These are phyloP conservation scores for Nasonia longicornis DNA, from an alignment of 1,140 invertebrate genomes.

Conservation along the genomic window DNA sequence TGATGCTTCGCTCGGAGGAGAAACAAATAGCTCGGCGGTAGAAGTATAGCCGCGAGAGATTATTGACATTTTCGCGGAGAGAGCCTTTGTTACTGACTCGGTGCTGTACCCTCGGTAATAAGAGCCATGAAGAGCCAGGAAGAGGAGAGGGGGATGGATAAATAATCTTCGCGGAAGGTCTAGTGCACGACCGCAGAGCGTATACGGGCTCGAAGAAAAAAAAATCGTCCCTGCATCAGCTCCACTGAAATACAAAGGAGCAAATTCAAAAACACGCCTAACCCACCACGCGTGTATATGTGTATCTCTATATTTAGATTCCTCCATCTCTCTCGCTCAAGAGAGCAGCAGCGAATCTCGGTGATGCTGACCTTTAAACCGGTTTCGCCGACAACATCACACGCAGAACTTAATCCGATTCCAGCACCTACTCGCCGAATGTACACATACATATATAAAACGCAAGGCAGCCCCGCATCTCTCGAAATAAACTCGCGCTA, in stretches of 20 bases:
- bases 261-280: too few relatives aligned
- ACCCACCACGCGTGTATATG: too few relatives aligned
- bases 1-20: too few relatives aligned
- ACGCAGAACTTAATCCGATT: not conserved
- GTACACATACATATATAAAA: not conserved
- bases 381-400: not conserved
- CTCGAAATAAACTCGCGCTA: not conserved
- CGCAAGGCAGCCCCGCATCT: not conserved
- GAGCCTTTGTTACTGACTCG: slow-evolving; percentile 31
- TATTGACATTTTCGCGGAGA: slow-evolving; percentile 34
- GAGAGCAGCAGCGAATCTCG: not conserved
- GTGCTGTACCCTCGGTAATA: slow-evolving; percentile 15
- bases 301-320: not conserved
- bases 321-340: not conserved
- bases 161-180: slow-evolving; percentile 17
- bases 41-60: not conserved
- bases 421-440: not conserved
- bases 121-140: slow-evolving; percentile 20
- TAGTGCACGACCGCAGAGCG: slow-evolving; percentile 2
- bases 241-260: not conserved
- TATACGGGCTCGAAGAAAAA: slow-evolving; percentile 26
- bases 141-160: slow-evolving; percentile 13
- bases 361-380: not conserved
- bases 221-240: not conserved
- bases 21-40: not conserved